Evolutionary conservation across 2,888 invertebrate genomes (phyloP).

Genomic region (Eledona agricola): DNA sequence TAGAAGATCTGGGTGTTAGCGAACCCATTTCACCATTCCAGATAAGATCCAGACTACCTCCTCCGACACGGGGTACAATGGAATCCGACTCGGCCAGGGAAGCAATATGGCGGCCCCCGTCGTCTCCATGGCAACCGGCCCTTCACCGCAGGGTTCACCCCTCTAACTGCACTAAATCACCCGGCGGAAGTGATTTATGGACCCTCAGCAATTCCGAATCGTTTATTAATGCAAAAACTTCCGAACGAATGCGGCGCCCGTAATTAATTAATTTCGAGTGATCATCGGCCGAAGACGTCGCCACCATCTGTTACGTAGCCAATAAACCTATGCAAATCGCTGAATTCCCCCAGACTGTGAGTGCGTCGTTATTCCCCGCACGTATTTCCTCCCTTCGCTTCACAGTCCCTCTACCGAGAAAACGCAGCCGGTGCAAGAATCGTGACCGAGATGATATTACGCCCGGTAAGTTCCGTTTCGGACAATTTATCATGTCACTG

Average conservation of each 20-base stretch:
- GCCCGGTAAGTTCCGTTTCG: too few species aligned
- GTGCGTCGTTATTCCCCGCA: slow-evolving; percentile 53
- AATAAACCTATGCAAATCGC: slow-evolving; percentile 47
- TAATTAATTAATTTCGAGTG: slow-evolving; percentile 6
- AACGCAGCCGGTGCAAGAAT: slow-evolving; percentile 59
- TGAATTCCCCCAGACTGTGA: slow-evolving; percentile 42
- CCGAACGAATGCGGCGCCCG: slow-evolving; percentile 20
- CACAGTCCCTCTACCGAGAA: slow-evolving; percentile 45
- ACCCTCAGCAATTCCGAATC: slow-evolving; percentile 45
- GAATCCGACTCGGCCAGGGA: slow-evolving; percentile 42
- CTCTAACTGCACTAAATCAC: slow-evolving; percentile 46
- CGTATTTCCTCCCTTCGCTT: slow-evolving; percentile 55
- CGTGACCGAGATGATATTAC: slow-evolving; percentile 60
- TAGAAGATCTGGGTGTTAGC: slow-evolving; percentile 26
- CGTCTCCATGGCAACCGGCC: slow-evolving; percentile 59
- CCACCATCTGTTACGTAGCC: slow-evolving; percentile 33
- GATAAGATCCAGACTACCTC: slow-evolving; percentile 53
- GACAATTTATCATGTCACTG: too few species aligned
- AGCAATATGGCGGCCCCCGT: slow-evolving; percentile 55
- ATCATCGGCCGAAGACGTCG: slow-evolving; percentile 35
- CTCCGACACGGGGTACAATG: slow-evolving; percentile 40
- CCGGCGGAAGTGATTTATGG: slow-evolving; percentile 48
- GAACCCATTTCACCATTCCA: slow-evolving; percentile 45
- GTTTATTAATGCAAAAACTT: slow-evolving; percentile 48
- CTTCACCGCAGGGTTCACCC: slow-evolving; percentile 55